Percentiles rank a stretch among this genome's conserved stretches.
These are phyloP conservation scores for Troglohyphantes excavatus DNA, from an alignment of 2,888 invertebrate species.

Conservation along the genomic window DNA sequence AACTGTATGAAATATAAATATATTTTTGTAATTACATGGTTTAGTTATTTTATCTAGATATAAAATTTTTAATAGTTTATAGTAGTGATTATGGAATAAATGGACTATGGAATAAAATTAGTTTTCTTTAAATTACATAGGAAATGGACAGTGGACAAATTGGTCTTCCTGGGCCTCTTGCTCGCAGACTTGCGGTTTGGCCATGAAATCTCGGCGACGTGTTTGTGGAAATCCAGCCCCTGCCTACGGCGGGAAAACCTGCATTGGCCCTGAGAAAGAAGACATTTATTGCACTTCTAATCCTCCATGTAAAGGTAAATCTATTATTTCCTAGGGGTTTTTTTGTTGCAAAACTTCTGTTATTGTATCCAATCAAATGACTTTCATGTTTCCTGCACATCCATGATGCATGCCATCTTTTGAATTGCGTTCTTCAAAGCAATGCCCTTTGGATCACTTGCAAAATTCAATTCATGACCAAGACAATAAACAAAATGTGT, in stretches of 20 bases:
- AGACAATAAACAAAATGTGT: too few species aligned
- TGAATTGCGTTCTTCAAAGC: too few species aligned
- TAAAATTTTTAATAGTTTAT: background rate
- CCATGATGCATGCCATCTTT: too few species aligned
- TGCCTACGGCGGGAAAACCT: slow-evolving; percentile 91
- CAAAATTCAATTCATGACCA: too few species aligned
- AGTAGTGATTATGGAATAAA: too few species aligned
- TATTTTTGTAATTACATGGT: background rate
- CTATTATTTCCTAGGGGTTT: too few species aligned
- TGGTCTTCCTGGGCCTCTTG: slow-evolving; percentile 97
- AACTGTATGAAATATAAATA: background rate
- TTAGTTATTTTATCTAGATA: background rate
- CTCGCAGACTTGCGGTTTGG: slow-evolving; percentile 90
- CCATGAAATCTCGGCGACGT: slow-evolving; percentile 90
- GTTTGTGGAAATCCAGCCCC: slow-evolving; percentile 94
- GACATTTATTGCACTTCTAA: slow-evolving; percentile 91
- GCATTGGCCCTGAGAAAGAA: slow-evolving; percentile 90
- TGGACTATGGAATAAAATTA: too few species aligned
- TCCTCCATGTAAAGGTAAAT: slow-evolving; percentile 88
- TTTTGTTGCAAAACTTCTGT: too few species aligned
- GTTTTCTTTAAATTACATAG: slow-evolving; percentile 80
- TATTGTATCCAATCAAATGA: too few species aligned
- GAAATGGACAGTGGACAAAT: slow-evolving; percentile 94
- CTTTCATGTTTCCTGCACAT: too few species aligned
- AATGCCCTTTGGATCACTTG: too few species aligned